A percentile compares a stretch with the other conserved stretches of the same genome.
Evolutionary conservation across 2,797 vertebrate species (phyloP).

Genomic region (Eulemur rubriventer): DNA sequence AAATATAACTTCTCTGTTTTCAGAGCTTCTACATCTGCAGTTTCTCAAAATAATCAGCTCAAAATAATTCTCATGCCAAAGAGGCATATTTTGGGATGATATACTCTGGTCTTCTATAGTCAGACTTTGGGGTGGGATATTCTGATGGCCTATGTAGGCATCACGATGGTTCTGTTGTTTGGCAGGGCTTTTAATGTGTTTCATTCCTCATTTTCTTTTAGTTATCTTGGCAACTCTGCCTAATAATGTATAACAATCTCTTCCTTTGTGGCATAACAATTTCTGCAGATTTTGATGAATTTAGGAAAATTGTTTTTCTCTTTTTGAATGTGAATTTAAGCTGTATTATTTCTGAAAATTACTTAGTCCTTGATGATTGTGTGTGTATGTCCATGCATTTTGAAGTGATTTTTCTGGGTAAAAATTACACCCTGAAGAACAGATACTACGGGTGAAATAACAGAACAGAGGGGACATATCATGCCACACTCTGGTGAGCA

Average conservation of each 20-base stretch:
- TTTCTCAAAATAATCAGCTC: neutral
- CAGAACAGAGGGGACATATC: neutral
- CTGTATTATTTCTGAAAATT: neutral
- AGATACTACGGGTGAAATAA: neutral
- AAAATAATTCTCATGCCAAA: neutral
- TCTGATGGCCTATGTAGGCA: neutral
- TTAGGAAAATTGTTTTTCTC: neutral
- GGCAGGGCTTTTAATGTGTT: neutral
- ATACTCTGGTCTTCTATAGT: neutral
- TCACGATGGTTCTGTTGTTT: neutral
- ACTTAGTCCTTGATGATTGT: neutral
- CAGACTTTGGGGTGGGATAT: neutral
- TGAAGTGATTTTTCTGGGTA: neutral
- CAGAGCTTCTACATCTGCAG: neutral
- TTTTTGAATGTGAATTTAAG: neutral
- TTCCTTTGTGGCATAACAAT: neutral
- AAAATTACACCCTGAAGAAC: neutral
- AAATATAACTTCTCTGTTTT: neutral
- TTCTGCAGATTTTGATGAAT: neutral
- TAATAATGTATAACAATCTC: neutral
- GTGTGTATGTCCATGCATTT: neutral
- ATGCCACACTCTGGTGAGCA: neutral
- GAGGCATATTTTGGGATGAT: neutral
- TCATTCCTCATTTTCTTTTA: neutral
- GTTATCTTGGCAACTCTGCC: neutral